A percentile compares a stretch with the other conserved stretches of the same genome.
These are phyloP conservation scores for Aplochiton taeniatus DNA, from an alignment of 2,797 vertebrate genomes.

Conservation along the genomic window DNA sequence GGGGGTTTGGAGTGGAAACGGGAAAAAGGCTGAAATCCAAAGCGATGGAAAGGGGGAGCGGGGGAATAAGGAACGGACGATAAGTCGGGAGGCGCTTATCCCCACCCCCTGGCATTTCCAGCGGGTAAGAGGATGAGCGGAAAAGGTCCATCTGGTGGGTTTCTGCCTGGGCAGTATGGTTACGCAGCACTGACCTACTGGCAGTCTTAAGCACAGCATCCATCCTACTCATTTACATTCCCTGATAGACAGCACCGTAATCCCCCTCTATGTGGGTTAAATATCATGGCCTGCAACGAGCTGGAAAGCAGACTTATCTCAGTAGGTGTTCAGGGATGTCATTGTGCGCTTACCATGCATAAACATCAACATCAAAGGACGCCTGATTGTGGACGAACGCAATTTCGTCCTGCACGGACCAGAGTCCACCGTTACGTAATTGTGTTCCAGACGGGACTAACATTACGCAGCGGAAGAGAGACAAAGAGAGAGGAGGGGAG, in stretches of 20 bases:
- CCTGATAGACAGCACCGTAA: neutral
- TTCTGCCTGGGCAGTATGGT: neutral
- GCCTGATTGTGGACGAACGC: constrained; percentile 17
- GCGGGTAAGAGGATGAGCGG: constrained; percentile 6
- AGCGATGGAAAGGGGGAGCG: neutral
- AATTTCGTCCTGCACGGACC: neutral
- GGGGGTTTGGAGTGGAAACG: neutral
- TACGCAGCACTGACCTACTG: neutral
- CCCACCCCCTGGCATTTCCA: neutral
- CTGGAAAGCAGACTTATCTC: neutral
- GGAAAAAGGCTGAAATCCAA: neutral
- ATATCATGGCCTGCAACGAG: neutral
- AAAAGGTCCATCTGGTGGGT: constrained; percentile 2
- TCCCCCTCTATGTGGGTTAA: neutral
- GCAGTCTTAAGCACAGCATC: neutral
- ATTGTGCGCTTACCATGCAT: neutral
- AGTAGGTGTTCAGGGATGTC: neutral
- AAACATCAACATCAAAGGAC: constrained; percentile 2
- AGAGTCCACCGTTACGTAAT: neutral
- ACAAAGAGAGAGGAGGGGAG: constrained; percentile 3
- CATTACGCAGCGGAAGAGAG: neutral
- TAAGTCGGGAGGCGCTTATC: neutral
- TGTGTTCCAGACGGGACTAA: neutral
- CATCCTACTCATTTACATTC: neutral
- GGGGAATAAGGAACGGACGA: no score